A percentile compares a stretch with the other conserved stretches of the same genome.
Conservation (phyloP, 2,797 vertebrate species). For the Tarsius wallacei region DNA sequence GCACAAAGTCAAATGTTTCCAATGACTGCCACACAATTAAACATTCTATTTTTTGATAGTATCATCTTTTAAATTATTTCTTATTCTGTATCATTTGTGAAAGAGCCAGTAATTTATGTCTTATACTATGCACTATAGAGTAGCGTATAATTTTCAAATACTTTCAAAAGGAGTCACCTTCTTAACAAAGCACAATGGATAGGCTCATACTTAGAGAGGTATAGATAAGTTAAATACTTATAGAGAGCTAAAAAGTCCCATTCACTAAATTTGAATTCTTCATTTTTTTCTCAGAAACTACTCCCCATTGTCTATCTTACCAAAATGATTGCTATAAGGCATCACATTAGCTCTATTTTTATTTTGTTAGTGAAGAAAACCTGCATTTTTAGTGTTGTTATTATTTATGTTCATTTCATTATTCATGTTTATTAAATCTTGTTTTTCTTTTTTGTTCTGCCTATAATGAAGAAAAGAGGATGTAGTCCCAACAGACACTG, state of each 20-base stretch:
- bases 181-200: not conserved
- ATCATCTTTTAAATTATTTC: not conserved
- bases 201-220: no score
- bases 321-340: not conserved
- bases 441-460: conserved; percentile 4
- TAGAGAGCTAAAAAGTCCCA: not conserved
- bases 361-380: not conserved
- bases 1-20: not conserved
- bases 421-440: not conserved
- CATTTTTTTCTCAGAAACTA: not conserved
- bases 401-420: not conserved
- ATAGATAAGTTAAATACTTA: not conserved
- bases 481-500: not conserved
- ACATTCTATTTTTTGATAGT: not conserved
- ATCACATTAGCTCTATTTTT: not conserved
- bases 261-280: not conserved
- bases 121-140: not conserved
- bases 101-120: not conserved
- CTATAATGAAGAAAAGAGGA: not conserved
- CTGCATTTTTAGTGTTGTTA: not conserved
- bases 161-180: not conserved
- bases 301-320: not conserved
- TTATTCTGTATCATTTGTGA: not conserved
- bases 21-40: not conserved
- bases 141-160: not conserved